phyloP scores from a whole-genome alignment of 2,797 vertebrate species.

The Typhlichthys eigenmanni region DNA sequence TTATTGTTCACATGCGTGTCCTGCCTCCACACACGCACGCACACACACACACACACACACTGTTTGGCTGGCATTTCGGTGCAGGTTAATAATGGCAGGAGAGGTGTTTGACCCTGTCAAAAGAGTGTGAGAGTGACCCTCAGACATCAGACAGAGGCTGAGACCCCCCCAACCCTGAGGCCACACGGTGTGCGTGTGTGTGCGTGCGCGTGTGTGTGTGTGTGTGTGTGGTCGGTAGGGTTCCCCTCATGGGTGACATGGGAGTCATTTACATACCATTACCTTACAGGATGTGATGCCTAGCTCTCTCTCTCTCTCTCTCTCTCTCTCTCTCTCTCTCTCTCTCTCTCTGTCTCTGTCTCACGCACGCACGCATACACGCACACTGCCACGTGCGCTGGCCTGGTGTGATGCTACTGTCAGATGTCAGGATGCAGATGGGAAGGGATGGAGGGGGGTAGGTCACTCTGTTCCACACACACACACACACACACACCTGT shows the following conservation, averaged over 20 bases:
- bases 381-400: conserved; percentile 14
- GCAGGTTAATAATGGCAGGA: conserved; percentile 73
- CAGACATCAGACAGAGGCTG: conserved; percentile 69
- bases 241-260: conserved; percentile 55
- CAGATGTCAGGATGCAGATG: conserved; percentile 77
- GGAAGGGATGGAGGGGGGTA: conserved; percentile 60
- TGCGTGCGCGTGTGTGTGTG: conserved; percentile 21
- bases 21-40: conserved; percentile 9
- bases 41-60: conserved; percentile 42
- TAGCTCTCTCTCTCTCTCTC: neutral
- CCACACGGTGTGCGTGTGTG: conserved; percentile 40
- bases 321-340: too few relatives aligned
- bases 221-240: neutral
- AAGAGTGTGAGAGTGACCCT: conserved; percentile 73
- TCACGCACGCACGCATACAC: conserved; percentile 25
- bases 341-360: neutral
- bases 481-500: conserved; percentile 36
- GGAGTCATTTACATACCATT: conserved; percentile 73
- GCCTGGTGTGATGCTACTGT: conserved; percentile 70
- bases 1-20: neutral
- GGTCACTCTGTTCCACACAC: conserved; percentile 57
- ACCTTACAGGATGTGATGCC: conserved; percentile 55
- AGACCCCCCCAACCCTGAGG: conserved; percentile 65
- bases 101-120: conserved; percentile 77
- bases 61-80: conserved; percentile 59